These are phyloP conservation scores for Rhinichthys osculus DNA, from an alignment of 2,797 vertebrate genomes.

Conservation along the genomic window DNA sequence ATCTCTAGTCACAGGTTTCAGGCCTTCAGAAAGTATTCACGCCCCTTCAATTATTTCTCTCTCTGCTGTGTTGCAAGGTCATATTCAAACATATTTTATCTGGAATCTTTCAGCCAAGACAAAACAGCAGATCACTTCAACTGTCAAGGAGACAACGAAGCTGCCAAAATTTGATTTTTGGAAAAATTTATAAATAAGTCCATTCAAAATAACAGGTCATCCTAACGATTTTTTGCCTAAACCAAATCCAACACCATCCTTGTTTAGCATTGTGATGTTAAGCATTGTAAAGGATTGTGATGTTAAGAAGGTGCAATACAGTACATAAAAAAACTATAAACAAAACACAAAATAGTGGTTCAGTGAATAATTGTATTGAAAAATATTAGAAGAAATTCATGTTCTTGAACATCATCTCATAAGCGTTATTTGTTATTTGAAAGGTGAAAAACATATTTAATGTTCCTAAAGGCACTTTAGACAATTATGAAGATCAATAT, in stretches of 20 bases:
- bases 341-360: neutral
- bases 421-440: neutral
- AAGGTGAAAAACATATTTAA: neutral
- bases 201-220: neutral
- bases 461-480: neutral
- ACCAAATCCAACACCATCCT: neutral
- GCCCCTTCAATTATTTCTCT: neutral
- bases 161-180: neutral
- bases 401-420: neutral
- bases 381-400: neutral
- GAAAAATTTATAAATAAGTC: fast-evolving
- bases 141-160: neutral
- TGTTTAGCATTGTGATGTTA: neutral
- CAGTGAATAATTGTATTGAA: neutral
- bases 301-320: neutral
- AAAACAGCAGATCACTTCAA: neutral
- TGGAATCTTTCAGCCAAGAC: neutral
- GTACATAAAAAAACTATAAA: neutral
- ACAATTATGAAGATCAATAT: neutral
- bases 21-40: neutral
- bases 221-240: neutral
- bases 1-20: neutral
- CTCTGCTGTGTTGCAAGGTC: neutral
- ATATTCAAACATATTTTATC: neutral
- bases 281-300: neutral